These are phyloP conservation scores for Andrena camellia DNA, from an alignment of 2,888 invertebrate species.

Conservation along the genomic window DNA sequence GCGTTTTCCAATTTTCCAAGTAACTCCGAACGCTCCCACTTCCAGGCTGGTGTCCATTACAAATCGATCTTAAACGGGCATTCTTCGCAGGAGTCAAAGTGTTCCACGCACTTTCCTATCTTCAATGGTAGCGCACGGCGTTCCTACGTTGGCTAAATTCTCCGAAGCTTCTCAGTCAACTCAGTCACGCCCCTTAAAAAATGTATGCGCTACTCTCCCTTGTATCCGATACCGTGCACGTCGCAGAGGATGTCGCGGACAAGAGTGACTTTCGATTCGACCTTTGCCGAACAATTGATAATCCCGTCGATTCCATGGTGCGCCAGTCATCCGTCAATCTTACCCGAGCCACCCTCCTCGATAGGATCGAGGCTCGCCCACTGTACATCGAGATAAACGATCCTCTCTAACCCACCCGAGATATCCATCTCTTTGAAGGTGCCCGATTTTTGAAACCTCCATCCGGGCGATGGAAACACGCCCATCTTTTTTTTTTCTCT, in stretches of 20 bases:
- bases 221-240: not conserved
- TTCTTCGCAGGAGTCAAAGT: no score
- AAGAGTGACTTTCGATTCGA: conserved; percentile 6
- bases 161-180: no score
- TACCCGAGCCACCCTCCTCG: conserved; percentile 18
- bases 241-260: not conserved
- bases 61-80: no score
- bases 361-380: not conserved
- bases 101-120: no score
- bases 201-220: not conserved
- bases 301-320: conserved; percentile 24
- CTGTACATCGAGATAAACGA: conserved; percentile 36
- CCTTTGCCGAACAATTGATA: conserved; percentile 36
- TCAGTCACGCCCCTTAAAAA: not conserved
- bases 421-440: conserved; percentile 24
- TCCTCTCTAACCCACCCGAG: not conserved
- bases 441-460: not conserved
- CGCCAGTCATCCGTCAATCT: conserved; percentile 33
- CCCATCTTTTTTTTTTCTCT: not conserved
- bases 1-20: conserved; percentile 10
- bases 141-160: no score
- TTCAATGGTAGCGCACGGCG: no score
- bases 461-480: not conserved
- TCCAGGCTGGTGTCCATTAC: no score
- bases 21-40: not conserved